These are phyloP conservation scores for Centroberyx gerrardi DNA, from an alignment of 2,797 vertebrate genomes.

Conservation along the genomic window DNA sequence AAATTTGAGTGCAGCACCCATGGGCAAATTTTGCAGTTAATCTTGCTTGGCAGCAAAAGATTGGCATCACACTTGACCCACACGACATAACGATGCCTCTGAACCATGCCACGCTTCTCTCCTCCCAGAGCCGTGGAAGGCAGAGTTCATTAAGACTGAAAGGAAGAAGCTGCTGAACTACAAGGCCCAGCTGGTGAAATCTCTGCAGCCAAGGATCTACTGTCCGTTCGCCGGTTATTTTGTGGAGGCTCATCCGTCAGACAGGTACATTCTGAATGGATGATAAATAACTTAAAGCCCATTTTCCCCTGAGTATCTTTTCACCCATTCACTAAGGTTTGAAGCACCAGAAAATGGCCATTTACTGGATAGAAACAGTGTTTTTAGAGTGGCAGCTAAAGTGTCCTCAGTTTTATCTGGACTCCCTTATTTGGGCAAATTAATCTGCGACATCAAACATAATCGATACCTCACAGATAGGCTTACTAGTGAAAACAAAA, in stretches of 20 bases:
- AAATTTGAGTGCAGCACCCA: neutral
- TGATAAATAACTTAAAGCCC: too few relatives aligned
- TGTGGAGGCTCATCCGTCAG: constrained; percentile 88
- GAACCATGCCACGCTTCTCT: neutral
- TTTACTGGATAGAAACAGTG: too few relatives aligned
- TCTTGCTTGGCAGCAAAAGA: too few relatives aligned
- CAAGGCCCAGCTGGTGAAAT: constrained; percentile 84
- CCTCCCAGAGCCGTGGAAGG: constrained; percentile 80
- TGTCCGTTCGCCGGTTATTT: constrained; percentile 89
- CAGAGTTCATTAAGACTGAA: constrained; percentile 84
- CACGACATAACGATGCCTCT: neutral
- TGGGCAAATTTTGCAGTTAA: too few relatives aligned
- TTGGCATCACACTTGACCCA: too few relatives aligned
- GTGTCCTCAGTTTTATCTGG: neutral
- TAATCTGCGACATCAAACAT: too few relatives aligned
- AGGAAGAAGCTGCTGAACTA: constrained; percentile 88
- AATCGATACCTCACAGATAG: too few relatives aligned
- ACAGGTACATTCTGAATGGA: constrained; percentile 73
- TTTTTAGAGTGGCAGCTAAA: neutral
- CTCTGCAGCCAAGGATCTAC: constrained; percentile 83
- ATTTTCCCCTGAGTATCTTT: neutral
- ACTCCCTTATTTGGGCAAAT: too few relatives aligned
- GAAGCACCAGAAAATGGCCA: too few relatives aligned
- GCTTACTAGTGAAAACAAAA: too few relatives aligned
- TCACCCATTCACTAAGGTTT: too few relatives aligned